Evolutionary conservation across 2,113 vertebrate genomes (phyloP).

Genomic region (Pungitius pungitius): DNA sequence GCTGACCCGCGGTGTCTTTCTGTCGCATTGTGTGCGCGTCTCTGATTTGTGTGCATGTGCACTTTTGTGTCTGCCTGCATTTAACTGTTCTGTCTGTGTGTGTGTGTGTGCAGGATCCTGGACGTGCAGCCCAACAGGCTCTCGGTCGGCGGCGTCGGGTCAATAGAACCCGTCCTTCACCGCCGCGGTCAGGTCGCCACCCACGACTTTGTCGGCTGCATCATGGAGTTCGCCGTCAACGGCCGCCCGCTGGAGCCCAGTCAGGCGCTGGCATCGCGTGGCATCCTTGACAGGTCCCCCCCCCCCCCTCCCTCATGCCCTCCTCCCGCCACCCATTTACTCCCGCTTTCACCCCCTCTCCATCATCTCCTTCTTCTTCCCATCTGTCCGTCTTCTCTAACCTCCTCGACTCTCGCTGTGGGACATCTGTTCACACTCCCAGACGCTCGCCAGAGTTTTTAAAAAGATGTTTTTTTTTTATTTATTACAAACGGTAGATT

Average conservation of each 20-base stretch:
- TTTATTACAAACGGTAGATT: constrained; percentile 54
- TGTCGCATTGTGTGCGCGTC: constrained; percentile 8
- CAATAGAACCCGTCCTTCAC: constrained; percentile 89
- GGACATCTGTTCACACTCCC: constrained; percentile 67
- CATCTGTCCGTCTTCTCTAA: constrained; percentile 57
- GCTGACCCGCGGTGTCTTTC: constrained; percentile 40
- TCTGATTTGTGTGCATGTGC: constrained; percentile 8
- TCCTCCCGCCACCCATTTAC: background rate
- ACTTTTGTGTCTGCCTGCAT: background rate
- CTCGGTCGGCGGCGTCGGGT: constrained; percentile 91
- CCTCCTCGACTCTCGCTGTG: constrained; percentile 54
- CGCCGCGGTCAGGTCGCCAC: constrained; percentile 92
- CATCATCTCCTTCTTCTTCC: constrained; percentile 33
- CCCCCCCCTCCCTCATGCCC: too few species aligned
- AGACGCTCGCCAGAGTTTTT: constrained; percentile 37
- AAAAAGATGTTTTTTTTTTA: constrained; percentile 57
- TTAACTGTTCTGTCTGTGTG: constrained; percentile 12
- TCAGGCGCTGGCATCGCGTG: constrained; percentile 90
- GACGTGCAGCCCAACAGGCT: constrained; percentile 95
- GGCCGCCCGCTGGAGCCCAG: constrained; percentile 96
- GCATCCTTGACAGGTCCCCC: constrained; percentile 94
- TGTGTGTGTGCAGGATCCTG: constrained; percentile 85
- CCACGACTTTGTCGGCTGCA: constrained; percentile 96
- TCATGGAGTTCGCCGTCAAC: constrained; percentile 99
- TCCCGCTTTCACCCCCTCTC: constrained; percentile 20